A percentile compares a stretch with the other conserved stretches of the same genome.
Evolutionary conservation across 2,888 invertebrate species (phyloP).

Genomic region (Galerucella calmariensis): DNA sequence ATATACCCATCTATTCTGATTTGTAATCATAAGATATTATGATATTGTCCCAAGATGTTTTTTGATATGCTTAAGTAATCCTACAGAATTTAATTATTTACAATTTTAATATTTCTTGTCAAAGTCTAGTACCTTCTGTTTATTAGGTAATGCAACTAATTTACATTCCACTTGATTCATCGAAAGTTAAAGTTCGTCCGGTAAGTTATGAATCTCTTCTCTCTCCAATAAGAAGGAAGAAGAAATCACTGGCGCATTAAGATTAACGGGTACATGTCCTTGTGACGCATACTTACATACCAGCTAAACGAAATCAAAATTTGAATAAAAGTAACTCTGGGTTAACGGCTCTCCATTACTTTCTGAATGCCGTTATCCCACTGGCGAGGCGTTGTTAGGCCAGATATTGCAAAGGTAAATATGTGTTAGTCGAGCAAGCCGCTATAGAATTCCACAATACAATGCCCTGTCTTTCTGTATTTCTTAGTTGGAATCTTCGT

Average conservation of each 20-base stretch:
- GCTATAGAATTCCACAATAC: slow-evolving; percentile 4
- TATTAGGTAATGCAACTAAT: neutral
- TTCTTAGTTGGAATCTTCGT: neutral
- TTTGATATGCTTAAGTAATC: too few relatives aligned
- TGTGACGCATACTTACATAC: slow-evolving; percentile 48
- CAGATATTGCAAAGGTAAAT: neutral
- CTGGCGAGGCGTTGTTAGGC: slow-evolving; percentile 38
- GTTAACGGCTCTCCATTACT: slow-evolving; percentile 56
- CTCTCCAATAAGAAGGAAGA: slow-evolving; percentile 22
- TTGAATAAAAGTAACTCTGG: slow-evolving; percentile 62
- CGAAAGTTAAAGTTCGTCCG: slow-evolving; percentile 31
- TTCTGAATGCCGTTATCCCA: slow-evolving; percentile 59
- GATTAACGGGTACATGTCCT: slow-evolving; percentile 46
- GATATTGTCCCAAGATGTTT: too few relatives aligned
- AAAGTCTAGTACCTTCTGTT: neutral
- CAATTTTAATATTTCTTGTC: neutral
- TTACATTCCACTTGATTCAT: slow-evolving; percentile 9
- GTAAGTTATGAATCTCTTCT: slow-evolving; percentile 27
- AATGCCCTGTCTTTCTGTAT: neutral
- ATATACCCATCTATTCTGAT: too few relatives aligned
- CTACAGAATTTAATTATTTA: too few relatives aligned
- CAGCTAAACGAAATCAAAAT: slow-evolving; percentile 62
- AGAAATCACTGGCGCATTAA: slow-evolving; percentile 31
- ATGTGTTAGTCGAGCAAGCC: slow-evolving; percentile 8
- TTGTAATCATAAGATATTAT: too few relatives aligned